Base-by-base conservation (phyloP, 2,113 vertebrate species). In the Scomber colias region DNA sequence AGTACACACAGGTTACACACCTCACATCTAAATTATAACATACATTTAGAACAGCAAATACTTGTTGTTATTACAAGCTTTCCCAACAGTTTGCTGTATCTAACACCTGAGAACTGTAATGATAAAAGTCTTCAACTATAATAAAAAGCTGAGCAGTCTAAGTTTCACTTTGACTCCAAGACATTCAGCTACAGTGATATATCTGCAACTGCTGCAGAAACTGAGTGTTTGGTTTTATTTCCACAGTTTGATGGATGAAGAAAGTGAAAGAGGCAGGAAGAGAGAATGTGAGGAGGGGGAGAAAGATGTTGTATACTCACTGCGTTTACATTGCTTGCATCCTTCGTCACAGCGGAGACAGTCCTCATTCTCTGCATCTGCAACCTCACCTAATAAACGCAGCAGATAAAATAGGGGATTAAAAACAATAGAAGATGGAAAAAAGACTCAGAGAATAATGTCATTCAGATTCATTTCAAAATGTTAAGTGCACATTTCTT, bases 281-380 rank as follows among this genome's bases (percentile, higher is more conserved):
- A 24, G 49, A 62, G 51, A 51, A 27, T 62, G 66, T 13, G 56
- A 49, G 16, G 50, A 12, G 71, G 4, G 46, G 63, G 68, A 17
- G 11, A 62, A 40, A 71, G 21, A 71, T 0, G 16, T 2, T 15
- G 31, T 80, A 73, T 74, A 94, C 96, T 92, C 93, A 99, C 97
- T 95, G 13, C 27, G 49, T 71, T 88, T 71, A 85, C 97, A 99
- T 4, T 89, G 93, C 77, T 93, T 89, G 67, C 98, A 99, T 67
- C 97, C 97, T 7, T 96, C 94, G 72, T 96, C 94, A 90, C 97
- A 99, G 21, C 90, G 81, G 53, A 96, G 8, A 15, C 97, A 99
- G 16, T 89, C 92, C 54, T 94, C 95, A 11, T 91, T 84, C 46
- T 94, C 91, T 54, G 83, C 80, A 49, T 96, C 93, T 73, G 94